Evolutionary conservation across 2,797 vertebrate species (phyloP).

Genomic region (Lagorchestes hirsutus): DNA sequence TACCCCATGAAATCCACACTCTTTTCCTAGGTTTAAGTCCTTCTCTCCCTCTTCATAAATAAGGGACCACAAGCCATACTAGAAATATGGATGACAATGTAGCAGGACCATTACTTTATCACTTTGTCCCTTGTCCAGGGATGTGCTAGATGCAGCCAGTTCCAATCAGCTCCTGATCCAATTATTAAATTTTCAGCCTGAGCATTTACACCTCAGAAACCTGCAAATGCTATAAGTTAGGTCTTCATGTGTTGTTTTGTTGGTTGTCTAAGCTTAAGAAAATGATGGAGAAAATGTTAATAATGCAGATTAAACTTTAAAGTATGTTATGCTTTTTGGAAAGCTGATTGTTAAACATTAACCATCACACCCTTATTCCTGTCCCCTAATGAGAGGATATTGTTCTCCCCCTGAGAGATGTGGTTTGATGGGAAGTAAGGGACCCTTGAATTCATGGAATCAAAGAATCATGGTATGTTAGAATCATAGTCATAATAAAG

Average conservation of each 20-base stretch:
- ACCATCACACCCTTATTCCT: neutral
- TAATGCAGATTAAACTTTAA: neutral
- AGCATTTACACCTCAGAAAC: neutral
- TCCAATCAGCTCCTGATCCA: neutral
- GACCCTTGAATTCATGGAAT: neutral
- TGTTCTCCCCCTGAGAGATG: neutral
- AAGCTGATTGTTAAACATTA: neutral
- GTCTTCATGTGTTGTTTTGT: neutral
- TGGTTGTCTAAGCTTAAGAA: neutral
- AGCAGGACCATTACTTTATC: neutral
- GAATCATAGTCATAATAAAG: neutral
- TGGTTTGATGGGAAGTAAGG: neutral
- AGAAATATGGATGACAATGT: slow-evolving; percentile 15
- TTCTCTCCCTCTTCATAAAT: slow-evolving; percentile 5
- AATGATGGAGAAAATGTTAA: neutral
- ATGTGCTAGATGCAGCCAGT: neutral
- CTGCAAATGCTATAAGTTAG: neutral
- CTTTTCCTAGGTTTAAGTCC: slow-evolving; percentile 54
- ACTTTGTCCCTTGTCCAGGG: slow-evolving; percentile 5
- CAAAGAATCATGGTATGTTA: neutral
- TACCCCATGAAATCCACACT: slow-evolving; percentile 39
- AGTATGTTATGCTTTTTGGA: neutral
- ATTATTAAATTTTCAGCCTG: neutral
- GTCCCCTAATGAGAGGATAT: neutral
- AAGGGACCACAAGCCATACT: slow-evolving; percentile 41